Percentiles rank a stretch among this genome's conserved stretches.
These are phyloP conservation scores for Eupithecia dodoneata DNA, from an alignment of 2,888 invertebrate genomes.

Conservation along the genomic window DNA sequence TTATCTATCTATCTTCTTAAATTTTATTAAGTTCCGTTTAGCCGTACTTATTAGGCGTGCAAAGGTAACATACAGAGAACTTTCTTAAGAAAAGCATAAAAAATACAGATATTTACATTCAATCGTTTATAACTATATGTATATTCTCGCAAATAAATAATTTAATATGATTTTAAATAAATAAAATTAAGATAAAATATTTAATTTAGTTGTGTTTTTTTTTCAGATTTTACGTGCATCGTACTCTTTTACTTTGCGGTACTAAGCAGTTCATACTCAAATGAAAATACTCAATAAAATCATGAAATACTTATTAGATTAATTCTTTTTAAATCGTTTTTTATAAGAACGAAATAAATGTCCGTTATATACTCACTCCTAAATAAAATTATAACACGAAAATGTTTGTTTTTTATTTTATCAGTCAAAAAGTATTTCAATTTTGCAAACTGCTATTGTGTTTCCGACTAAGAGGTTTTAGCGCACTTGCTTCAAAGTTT, in stretches of 20 bases:
- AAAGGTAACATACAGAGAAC: no score
- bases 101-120: no score
- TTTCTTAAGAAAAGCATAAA: no score
- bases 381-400: not conserved
- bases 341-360: not conserved
- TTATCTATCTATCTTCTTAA: no score
- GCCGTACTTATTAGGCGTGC: no score
- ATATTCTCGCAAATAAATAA: no score
- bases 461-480: not conserved
- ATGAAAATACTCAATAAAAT: not conserved
- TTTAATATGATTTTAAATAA: no score
- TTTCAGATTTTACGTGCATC: conserved; percentile 4
- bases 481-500: not conserved
- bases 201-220: not conserved
- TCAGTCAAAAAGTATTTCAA: not conserved
- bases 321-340: not conserved
- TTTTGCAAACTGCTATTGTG: not conserved
- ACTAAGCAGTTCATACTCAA: not conserved
- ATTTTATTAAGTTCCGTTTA: no score
- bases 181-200: not conserved
- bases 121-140: no score
- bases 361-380: not conserved
- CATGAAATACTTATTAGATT: not conserved
- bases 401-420: not conserved
- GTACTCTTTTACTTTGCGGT: not conserved